phyloP scores from a whole-genome alignment of 1,140 invertebrate species.

The Apocrypta bakeri region DNA sequence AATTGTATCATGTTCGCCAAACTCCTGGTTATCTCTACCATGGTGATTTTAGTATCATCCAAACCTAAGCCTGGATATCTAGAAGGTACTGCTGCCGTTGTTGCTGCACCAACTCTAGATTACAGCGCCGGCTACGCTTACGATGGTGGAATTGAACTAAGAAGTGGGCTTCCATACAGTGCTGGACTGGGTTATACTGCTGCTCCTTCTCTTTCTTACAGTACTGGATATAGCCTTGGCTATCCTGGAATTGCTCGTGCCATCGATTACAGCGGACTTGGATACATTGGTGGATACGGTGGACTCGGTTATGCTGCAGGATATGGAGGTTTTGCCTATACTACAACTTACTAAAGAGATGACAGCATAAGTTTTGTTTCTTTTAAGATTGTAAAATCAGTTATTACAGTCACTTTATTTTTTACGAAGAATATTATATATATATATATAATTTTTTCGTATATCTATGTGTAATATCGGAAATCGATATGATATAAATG shows the following conservation, averaged over 20 bases:
- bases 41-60: not conserved
- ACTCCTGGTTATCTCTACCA: slow-evolving; percentile 1
- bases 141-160: not conserved
- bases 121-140: not conserved
- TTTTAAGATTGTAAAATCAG: no score
- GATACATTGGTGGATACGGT: no score
- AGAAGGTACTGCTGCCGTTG: not conserved
- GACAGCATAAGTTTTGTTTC: no score
- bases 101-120: not conserved
- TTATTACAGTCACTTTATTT: no score
- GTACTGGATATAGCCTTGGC: not conserved
- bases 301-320: no score
- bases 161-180: not conserved
- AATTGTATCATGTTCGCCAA: slow-evolving; percentile 6
- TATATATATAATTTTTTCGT: no score
- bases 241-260: not conserved
- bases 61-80: not conserved
- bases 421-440: no score
- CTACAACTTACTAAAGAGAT: no score
- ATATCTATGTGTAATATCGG: no score
- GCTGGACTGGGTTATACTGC: not conserved
- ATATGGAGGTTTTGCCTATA: no score
- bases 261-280: not conserved
- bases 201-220: not conserved
- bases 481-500: no score